Evolutionary conservation across 1,140 invertebrate genomes (phyloP), one percentile per base, ranked within the genome.

Genomic region (Tenebrio molitor): DNA sequence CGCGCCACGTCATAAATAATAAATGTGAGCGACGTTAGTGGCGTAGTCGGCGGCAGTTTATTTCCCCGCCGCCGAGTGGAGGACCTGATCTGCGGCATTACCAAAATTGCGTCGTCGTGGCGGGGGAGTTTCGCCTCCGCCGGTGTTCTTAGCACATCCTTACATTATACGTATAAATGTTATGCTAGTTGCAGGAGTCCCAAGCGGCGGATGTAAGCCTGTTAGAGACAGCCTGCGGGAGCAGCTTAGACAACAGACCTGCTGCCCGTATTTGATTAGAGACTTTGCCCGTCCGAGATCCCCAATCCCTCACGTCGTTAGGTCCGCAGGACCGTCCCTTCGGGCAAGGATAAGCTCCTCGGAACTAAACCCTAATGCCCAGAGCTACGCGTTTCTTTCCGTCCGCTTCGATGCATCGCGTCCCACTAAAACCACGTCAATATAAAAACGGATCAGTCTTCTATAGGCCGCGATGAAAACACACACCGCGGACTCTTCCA

Each of bases 191-290:
- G 23, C 62, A 72, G 39, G 14, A 36, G 62, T 72, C 71, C 71
- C 65, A 29, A 10, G 65, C 29, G 71, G 23, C 42, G 16, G 44
- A 42, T 65, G 70, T 75, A 72, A 73, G 64, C 39, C 64, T 75
- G 71, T 75, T 75, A 75, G 46, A 68, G 53, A 39, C 64, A 41
- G 53, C 73, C 70, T 42, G 36, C 42, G 71, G 71, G 71, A 50
- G 63, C 42, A 73, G 73, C 75, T 76, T 74, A 76, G 64, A 69
- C 64, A 69, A 74, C 72, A 66, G 69, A 71, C 75, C 64, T 74
- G 75, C 53, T 16, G 73, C 42, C 62, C 68, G 67, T 76, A 76
- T 76, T 76, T 76, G 75, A 76, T 76, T 76, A 76, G 75, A 74
- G 75, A 74, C 72, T 58, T 67, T 71, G 46, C 39, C 36, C 67